Percentiles rank a stretch among this genome's conserved stretches.
These are phyloP conservation scores for Enteromius fasciolatus DNA, from an alignment of 2,797 vertebrate genomes.

Conservation along the genomic window DNA sequence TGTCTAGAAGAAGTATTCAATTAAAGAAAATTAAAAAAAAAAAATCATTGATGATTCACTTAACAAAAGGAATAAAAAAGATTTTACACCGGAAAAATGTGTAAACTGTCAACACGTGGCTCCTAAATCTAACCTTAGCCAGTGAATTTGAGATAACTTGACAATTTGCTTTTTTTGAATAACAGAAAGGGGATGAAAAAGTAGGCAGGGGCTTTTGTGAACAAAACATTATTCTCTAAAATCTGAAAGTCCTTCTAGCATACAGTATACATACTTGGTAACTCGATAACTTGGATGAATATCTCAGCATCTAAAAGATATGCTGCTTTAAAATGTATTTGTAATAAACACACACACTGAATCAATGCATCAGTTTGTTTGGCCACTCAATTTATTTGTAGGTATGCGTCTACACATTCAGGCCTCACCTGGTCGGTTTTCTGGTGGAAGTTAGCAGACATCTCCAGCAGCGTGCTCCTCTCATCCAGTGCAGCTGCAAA, in stretches of 20 bases:
- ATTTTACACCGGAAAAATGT: neutral
- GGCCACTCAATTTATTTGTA: neutral
- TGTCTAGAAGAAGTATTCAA: neutral
- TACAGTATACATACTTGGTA: neutral
- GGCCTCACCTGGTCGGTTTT: slow-evolving; percentile 91
- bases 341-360: neutral
- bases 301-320: neutral
- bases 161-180: neutral
- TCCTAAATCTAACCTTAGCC: neutral
- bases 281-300: neutral
- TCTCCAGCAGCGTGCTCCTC: slow-evolving; percentile 92
- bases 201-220: neutral
- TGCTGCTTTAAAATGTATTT: neutral
- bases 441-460: slow-evolving; percentile 96
- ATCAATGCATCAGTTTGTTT: neutral
- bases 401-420: neutral
- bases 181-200: neutral
- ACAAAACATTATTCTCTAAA: neutral
- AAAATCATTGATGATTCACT: neutral
- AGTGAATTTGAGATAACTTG: neutral
- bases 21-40: too few relatives aligned
- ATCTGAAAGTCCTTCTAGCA: neutral
- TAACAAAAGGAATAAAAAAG: neutral
- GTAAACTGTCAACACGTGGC: neutral
- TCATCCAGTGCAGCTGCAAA: slow-evolving; percentile 96